Evolutionary conservation across 1,140 invertebrate genomes (phyloP), one percentile per base, ranked within the genome.

Genomic region (Atopsyche davidsoni): DNA sequence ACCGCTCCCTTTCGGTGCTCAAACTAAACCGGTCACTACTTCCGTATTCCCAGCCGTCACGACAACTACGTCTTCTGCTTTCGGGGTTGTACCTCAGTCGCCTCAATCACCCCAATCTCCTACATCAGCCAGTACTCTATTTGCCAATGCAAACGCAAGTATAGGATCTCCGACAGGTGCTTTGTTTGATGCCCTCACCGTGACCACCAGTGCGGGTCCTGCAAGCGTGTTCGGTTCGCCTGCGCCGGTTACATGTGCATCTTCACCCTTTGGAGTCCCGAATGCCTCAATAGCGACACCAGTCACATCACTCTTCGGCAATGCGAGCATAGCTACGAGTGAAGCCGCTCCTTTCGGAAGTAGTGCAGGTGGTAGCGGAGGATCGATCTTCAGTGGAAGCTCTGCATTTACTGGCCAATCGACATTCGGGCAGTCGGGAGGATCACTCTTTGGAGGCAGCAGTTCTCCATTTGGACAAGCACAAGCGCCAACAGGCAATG

Each of bases 221-320:
- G 9, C 35, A 9, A 49, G 31, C 23, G 36, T 58, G 13, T 58
- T 58, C 19, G 53, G 53, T 21, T 40, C 42, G 1, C 32, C 44
- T 6, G 23, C 38, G 19, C 9, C 56, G 2, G 45, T 28, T n/a
- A 57, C 53, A 11, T 50, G 49, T 31, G 57, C 52, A 13, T 45
- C 57, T 9, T 52, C 57, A 16, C n/a, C 55, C 24, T 58, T 58
- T 36, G 57, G 57, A n/a, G 53, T 49, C 4, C 47, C 56, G 11
- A 57, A 50, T 40, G 56, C 56, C n/a, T 36, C 51, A 4, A 49
- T 54, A 1, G 43, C 51, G 1, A 38, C 51, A 4, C 40, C 51
- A 1, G 39, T 54, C 10, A 19, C 51, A 4, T 54, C 51, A 2
- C n/a, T 53, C 13, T 58, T 58, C 35, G 48, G 56, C 6, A 44